Evolutionary conservation across 1,140 invertebrate species (phyloP), one percentile per base, ranked within the genome.

Genomic region (Whitmania pigra): DNA sequence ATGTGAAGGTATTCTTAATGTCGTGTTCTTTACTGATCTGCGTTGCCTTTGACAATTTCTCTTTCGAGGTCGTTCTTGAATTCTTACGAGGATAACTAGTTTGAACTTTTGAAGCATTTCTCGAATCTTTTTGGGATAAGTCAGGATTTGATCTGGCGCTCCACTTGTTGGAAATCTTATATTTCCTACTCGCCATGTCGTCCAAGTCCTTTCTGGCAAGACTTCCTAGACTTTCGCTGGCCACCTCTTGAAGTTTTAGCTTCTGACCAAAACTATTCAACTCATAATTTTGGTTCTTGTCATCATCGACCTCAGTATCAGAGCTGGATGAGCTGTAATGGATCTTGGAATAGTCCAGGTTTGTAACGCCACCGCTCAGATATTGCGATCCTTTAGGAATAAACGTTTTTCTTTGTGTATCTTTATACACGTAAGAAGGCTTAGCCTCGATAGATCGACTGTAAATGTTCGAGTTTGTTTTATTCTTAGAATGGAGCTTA

Each of bases 161-260:
- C 40, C 20, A n/a, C 67, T 18, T 36, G 20, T 9, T 27, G 29
- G 29, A 36, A 36, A n/a, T n/a, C 17, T 40, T n/a, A n/a, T 68
- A 68, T 20, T 36, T 68, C 29, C 67, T 29, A 40, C 40, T 36
- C 20, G 67, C 67, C 67, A 68, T 68, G 29, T 68, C 67, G 40
- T 68, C 67, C 20, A 68, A n/a, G 25, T 27, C 25, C n/a, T 68
- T 68, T 68, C 67, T 68, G 20, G 67, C 29, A 29, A 68, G 40
- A 20, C 40, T 68, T 68, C 29, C 67, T n/a, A 36, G 25, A 36
- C 25, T n/a, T 36, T 27, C 31, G 25, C n/a, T n/a, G 40, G 29
- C 40, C 2, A 22, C 67, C n/a, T 29, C 67, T 29, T 25, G 25
- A 6, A 63, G 57, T 27, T 63, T 25, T 4, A 63, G 22, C 18